Base-by-base conservation (phyloP, 2,888 invertebrate species). In the Hoplodrina blanda region DNA sequence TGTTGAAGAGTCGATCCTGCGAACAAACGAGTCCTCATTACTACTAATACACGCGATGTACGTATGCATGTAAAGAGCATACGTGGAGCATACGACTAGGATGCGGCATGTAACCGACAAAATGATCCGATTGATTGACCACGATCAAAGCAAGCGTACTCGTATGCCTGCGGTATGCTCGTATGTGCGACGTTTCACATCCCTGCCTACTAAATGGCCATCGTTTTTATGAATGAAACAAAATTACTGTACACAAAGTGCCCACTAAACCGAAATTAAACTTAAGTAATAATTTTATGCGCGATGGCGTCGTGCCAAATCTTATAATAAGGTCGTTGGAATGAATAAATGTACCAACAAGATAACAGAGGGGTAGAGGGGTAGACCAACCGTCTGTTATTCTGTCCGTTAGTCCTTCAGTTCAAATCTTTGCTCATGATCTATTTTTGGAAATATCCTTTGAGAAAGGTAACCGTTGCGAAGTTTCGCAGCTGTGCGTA, bases 131-230 rank as follows among this genome's bases (percentile, higher is more conserved):
- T 73, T 81, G 85, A 80, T 71, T 85, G 84, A 62, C 30, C 81
- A 72, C 76, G 89, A 89, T 90, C 88, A 90, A 90, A 90, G 89
- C 72, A 61, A 49, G n/a, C 17, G 25, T 20, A 37, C 69, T 62
- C 71, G 75, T 64, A 70, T 56, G 13, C 41, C 41, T 11, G 46
- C 56, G 56, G 50, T n/a, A n/a, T n/a, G n/a, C n/a, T n/a, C n/a
- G n/a, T n/a, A n/a, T n/a, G n/a, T 17, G 59, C 70, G 15, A 52
- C 6, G 52, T 54, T 64, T 59, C 76, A 80, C 54, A 64, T 59
- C 46, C 69, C 55, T 61, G 49, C 33, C 37, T 57, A n/a, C 49
- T 55, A 75, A 53, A 52, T 10, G 19, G 30, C 46, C 41, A 15
- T 25, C 8, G 37, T 63, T 64, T 76, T 69, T 62, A 78, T 81